These are phyloP conservation scores for Corella eumyota DNA, from an alignment of 23 tunicate species.

Conservation along the genomic window DNA sequence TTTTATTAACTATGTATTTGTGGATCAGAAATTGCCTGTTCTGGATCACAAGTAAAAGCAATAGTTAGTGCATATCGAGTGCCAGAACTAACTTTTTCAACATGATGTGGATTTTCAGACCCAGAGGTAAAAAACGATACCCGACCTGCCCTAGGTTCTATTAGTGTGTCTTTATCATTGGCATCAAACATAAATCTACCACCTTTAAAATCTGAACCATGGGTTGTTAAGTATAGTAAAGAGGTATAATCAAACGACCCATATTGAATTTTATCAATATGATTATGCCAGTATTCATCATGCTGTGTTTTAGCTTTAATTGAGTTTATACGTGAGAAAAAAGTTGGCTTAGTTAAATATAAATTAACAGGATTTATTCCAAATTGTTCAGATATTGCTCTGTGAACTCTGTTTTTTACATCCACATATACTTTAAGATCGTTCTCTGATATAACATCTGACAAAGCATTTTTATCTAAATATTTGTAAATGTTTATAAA, in stretches of 20 bases:
- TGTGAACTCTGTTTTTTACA: conserved; percentile 39
- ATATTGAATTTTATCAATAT: conserved; percentile 92
- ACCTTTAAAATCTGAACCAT: conserved; percentile 69
- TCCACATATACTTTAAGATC: conserved; percentile 21
- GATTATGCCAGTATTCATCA: conserved; percentile 97
- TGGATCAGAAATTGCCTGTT: conserved; percentile 55
- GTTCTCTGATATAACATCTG: conserved; percentile 14
- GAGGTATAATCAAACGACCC: conserved; percentile 95
- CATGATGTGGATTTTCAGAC: conserved; percentile 94
- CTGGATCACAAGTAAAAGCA: conserved; percentile 84
- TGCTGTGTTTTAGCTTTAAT: conserved; percentile 61
- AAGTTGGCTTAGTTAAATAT: conserved; percentile 69
- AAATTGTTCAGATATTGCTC: conserved; percentile 44
- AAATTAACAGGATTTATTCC: conserved; percentile 33
- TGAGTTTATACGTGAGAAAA: conserved; percentile 70
- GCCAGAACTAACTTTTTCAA: conserved; percentile 61
- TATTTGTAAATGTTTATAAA: conserved; percentile 50
- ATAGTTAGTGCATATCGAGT: conserved; percentile 78
- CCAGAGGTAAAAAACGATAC: conserved; percentile 89
- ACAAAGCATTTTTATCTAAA: conserved; percentile 16
- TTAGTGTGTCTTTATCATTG: conserved; percentile 9
- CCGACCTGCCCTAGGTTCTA: conserved; percentile 91
- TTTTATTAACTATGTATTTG: too few relatives aligned
- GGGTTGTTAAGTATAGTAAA: conserved; percentile 50
- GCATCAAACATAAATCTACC: conserved; percentile 92